These are phyloP conservation scores for Phyllotreta cruciferae DNA, from an alignment of 2,888 invertebrate species.

Conservation along the genomic window DNA sequence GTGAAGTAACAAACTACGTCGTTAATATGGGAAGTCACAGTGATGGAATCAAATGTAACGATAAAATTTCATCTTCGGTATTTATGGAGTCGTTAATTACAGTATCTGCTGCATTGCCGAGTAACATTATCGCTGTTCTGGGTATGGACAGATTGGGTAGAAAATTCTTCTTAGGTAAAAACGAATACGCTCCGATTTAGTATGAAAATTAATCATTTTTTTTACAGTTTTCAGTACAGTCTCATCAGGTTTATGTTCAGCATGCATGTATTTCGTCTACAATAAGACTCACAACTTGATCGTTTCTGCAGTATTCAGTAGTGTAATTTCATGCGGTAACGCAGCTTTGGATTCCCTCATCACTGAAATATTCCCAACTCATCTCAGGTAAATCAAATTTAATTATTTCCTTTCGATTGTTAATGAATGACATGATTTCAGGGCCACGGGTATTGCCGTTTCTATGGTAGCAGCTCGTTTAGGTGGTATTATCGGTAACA, in stretches of 20 bases:
- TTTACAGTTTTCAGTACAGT: slow-evolving; percentile 82
- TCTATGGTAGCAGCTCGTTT: slow-evolving; percentile 89
- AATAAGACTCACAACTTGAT: slow-evolving; percentile 83
- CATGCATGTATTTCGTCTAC: slow-evolving; percentile 84
- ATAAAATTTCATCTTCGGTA: slow-evolving; percentile 78
- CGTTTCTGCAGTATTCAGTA: slow-evolving; percentile 85
- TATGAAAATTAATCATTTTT: slow-evolving; percentile 24
- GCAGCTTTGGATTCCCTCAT: slow-evolving; percentile 91
- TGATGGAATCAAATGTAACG: slow-evolving; percentile 67
- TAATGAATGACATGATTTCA: slow-evolving; percentile 55
- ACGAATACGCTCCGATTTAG: neutral
- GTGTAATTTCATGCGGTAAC: slow-evolving; percentile 87
- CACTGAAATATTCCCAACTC: slow-evolving; percentile 92
- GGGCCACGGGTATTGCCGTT: slow-evolving; percentile 89
- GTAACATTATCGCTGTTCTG: slow-evolving; percentile 79
- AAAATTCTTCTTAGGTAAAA: slow-evolving; percentile 79
- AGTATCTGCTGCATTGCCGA: slow-evolving; percentile 84
- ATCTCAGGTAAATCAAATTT: slow-evolving; percentile 70
- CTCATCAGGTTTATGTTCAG: slow-evolving; percentile 83
- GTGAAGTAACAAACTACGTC: slow-evolving; percentile 79
- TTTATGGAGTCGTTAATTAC: slow-evolving; percentile 88
- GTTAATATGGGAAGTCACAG: slow-evolving; percentile 69
- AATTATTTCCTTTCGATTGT: neutral
- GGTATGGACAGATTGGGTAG: slow-evolving; percentile 88
- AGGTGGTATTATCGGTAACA: slow-evolving; percentile 87